Conservation (phyloP, 1,140 invertebrate genomes). For the Caenorhabditis inopinata region DNA sequence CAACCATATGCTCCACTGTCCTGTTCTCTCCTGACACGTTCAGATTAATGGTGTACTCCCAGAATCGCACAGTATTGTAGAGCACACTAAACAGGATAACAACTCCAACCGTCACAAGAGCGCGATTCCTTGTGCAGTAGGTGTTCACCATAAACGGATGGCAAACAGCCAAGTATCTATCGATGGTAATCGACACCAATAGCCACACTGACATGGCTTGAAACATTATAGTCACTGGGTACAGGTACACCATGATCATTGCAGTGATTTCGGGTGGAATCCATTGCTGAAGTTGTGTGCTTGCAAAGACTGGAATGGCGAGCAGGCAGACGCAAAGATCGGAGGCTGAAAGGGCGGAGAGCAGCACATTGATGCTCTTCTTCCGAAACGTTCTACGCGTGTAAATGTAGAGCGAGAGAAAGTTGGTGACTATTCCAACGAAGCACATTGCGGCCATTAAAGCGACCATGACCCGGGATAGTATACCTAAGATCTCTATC, state of each 20-base stretch:
- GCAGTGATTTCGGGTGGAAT: constrained; percentile 50
- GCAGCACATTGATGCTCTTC: constrained; percentile 56
- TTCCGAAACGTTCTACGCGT: constrained; percentile 57
- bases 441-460: constrained; percentile 61
- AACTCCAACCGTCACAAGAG: constrained; percentile 55
- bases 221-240: constrained; percentile 61
- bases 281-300: constrained; percentile 54
- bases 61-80: constrained; percentile 64
- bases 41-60: constrained; percentile 53
- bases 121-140: constrained; percentile 60
- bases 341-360: constrained; percentile 41
- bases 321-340: constrained; percentile 57
- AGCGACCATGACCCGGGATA: constrained; percentile 56
- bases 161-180: constrained; percentile 78
- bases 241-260: constrained; percentile 57
- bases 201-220: constrained; percentile 63
- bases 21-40: background rate
- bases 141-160: constrained; percentile 61
- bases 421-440: constrained; percentile 55
- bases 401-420: constrained; percentile 56
- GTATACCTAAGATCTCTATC: background rate
- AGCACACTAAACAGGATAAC: constrained; percentile 59
- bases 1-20: constrained; percentile 46
- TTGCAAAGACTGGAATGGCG: constrained; percentile 62
- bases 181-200: constrained; percentile 88